Percentiles rank a stretch among this genome's conserved stretches.
phyloP scores from a whole-genome alignment of 2,797 vertebrate species.

The Anabas testudineus region DNA sequence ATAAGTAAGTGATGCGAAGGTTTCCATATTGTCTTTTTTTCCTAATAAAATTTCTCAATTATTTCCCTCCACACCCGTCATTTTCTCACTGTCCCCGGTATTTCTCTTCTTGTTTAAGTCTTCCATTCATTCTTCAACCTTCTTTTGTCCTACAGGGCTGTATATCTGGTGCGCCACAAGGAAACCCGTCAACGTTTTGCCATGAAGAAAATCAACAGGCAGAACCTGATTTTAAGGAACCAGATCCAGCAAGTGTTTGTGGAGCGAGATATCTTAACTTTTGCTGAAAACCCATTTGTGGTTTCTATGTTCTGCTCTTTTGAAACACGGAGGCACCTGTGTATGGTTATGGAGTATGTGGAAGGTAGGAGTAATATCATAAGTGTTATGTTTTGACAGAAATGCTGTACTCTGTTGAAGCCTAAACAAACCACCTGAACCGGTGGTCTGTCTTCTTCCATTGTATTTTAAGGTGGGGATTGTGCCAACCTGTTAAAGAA shows the following conservation, averaged over 20 bases:
- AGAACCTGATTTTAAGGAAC: slow-evolving; percentile 94
- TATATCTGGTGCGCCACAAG: slow-evolving; percentile 93
- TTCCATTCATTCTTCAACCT: neutral
- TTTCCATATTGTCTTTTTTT: neutral
- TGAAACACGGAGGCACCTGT: slow-evolving; percentile 93
- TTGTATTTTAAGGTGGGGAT: slow-evolving; percentile 87
- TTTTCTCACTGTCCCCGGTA: neutral
- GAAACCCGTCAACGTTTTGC: slow-evolving; percentile 93
- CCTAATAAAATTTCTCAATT: neutral
- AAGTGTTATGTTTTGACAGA: neutral
- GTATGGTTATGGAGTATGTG: slow-evolving; percentile 98
- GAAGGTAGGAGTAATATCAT: slow-evolving; percentile 89
- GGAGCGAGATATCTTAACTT: slow-evolving; percentile 94
- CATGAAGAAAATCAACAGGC: slow-evolving; percentile 98
- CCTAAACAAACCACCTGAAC: neutral
- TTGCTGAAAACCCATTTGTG: slow-evolving; percentile 97
- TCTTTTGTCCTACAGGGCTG: slow-evolving; percentile 80
- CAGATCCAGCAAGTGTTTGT: slow-evolving; percentile 98
- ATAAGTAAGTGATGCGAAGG: neutral
- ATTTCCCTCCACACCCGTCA: neutral
- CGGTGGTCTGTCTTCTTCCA: neutral
- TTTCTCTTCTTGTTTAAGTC: slow-evolving; percentile 1
- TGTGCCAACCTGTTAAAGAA: slow-evolving; percentile 95
- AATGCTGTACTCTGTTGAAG: neutral
- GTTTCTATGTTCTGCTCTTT: slow-evolving; percentile 98